Conservation (phyloP, 2,888 invertebrate species). For the Podabrus alpinus region DNA sequence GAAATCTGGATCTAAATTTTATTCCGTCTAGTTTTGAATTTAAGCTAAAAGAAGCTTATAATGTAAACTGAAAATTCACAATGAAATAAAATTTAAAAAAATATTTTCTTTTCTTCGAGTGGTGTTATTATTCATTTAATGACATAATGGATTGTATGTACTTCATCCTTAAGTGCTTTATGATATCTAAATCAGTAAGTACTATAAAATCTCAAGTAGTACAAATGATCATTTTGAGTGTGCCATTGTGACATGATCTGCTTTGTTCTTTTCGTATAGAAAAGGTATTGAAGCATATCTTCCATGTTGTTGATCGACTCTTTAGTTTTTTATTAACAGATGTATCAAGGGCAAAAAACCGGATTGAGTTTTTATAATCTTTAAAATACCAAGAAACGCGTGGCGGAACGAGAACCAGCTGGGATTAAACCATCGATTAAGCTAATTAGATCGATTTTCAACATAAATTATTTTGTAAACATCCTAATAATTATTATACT, state of each 20-base stretch:
- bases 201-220: not conserved
- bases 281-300: conserved; percentile 13
- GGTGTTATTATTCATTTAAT: not conserved
- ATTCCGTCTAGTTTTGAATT: not conserved
- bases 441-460: conserved; percentile 14
- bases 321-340: conserved; percentile 2
- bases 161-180: not conserved
- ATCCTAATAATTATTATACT: not conserved
- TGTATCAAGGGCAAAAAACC: conserved; percentile 13
- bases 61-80: not conserved
- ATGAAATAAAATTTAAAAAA: not conserved
- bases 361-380: not conserved
- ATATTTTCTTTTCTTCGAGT: not conserved
- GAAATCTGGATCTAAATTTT: not conserved
- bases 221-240: not conserved
- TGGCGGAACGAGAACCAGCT: conserved; percentile 12
- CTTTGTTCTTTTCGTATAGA: conserved; percentile 10
- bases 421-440: conserved; percentile 9
- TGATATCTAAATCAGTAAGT: not conserved
- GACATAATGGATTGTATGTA: not conserved
- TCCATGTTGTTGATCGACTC: not conserved
- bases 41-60: not conserved
- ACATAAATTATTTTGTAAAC: not conserved
- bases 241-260: not conserved
- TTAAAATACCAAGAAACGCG: conserved; percentile 13